These are phyloP conservation scores for Aythya baeri DNA, from an alignment of 2,113 vertebrate species.

Conservation along the genomic window DNA sequence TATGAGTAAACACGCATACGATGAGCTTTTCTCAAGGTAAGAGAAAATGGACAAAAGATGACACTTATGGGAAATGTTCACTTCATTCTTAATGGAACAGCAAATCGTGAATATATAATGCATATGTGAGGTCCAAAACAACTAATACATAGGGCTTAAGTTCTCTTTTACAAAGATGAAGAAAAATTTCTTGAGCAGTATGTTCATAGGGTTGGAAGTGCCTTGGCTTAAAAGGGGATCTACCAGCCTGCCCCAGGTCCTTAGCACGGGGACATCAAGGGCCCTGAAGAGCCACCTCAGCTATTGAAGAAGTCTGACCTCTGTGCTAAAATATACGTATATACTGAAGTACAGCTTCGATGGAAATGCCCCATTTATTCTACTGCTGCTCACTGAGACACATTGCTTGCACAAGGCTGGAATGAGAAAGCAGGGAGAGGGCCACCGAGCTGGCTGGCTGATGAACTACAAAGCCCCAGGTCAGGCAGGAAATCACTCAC, in stretches of 20 bases:
- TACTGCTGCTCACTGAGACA: not conserved
- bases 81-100: not conserved
- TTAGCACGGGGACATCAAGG: rapidly evolving
- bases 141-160: not conserved
- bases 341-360: not conserved
- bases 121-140: not conserved
- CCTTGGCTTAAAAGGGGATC: not conserved
- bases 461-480: not conserved
- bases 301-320: not conserved
- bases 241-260: not conserved
- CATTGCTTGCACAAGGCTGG: not conserved
- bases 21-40: constrained; percentile 27
- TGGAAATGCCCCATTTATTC: not conserved
- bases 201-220: not conserved
- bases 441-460: not conserved
- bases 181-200: not conserved
- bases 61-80: not conserved
- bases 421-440: not conserved
- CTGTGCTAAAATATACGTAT: not conserved
- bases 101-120: not conserved
- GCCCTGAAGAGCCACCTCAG: not conserved
- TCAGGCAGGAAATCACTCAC: rapidly evolving
- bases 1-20: constrained; percentile 47
- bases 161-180: not conserved
- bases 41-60: not conserved